Evolutionary conservation across 1,140 invertebrate species (phyloP).

Genomic region (Ectropis grisescens): DNA sequence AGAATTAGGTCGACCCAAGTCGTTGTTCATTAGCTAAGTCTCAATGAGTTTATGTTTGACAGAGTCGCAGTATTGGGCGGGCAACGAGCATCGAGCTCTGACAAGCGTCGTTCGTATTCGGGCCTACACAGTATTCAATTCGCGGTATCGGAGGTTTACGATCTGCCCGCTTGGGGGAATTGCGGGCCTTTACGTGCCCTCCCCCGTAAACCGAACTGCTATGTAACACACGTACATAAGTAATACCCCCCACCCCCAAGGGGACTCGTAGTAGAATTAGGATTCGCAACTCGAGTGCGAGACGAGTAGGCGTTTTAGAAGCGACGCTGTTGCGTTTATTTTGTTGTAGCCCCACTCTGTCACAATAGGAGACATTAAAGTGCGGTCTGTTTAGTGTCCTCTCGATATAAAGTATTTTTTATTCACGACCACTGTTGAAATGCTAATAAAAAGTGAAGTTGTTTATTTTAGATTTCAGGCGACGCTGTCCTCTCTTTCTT

Average conservation of each 20-base stretch:
- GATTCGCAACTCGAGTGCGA: conserved; percentile 22
- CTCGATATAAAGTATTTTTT: no score
- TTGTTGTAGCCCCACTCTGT: not conserved
- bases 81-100: no score
- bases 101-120: conserved; percentile 29
- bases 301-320: conserved; percentile 6
- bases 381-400: no score
- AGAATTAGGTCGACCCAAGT: no score
- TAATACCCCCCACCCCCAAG: conserved; percentile 26
- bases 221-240: conserved; percentile 46
- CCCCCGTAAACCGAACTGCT: conserved; percentile 24
- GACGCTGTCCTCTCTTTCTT: no score
- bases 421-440: no score
- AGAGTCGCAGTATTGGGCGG: conserved; percentile 23
- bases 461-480: no score
- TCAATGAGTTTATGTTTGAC: no score
- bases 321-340: conserved; percentile 11
- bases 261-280: conserved; percentile 46
- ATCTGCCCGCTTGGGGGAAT: conserved; percentile 54
- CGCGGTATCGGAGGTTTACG: conserved; percentile 54
- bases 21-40: no score
- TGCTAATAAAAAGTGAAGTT: no score
- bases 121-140: conserved; percentile 42
- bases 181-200: conserved; percentile 44
- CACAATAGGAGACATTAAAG: no score